Percentiles rank a stretch among this genome's conserved stretches.
Conservation (phyloP, 2,888 invertebrate genomes). For the Pseudococcus jackbeardsleyi region DNA sequence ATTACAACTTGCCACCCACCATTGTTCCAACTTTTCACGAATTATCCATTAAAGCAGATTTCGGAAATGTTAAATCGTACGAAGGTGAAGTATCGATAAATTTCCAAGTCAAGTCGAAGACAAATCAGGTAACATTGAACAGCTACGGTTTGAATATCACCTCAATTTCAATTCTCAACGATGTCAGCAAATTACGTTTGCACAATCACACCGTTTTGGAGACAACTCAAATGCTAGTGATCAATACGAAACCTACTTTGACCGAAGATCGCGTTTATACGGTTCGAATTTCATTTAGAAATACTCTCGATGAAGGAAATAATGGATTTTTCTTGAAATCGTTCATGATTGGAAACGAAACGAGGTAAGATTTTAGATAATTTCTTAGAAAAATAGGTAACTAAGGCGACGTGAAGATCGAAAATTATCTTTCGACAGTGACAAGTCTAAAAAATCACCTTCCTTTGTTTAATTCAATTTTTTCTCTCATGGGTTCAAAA, state of each 20-base stretch:
- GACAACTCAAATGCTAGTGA: constrained; percentile 7
- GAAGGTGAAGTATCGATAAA: constrained; percentile 43
- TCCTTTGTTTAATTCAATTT: no score
- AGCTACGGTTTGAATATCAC: constrained; percentile 20
- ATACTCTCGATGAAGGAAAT: background rate
- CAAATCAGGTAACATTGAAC: constrained; percentile 23
- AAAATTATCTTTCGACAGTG: no score
- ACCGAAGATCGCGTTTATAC: constrained; percentile 25
- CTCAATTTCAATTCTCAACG: constrained; percentile 27
- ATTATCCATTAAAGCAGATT: background rate
- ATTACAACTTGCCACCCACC: constrained; percentile 12
- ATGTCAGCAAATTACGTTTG: constrained; percentile 37
- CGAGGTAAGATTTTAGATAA: background rate
- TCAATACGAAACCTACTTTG: constrained; percentile 24
- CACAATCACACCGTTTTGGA: constrained; percentile 36
- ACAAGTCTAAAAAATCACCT: no score
- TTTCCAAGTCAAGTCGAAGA: constrained; percentile 24
- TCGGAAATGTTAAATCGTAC: background rate
- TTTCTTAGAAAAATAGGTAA: no score
- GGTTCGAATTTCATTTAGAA: constrained; percentile 15
- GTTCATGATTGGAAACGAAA: constrained; percentile 6
- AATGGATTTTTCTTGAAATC: background rate
- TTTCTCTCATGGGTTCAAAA: no score
- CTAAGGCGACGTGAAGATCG: no score
- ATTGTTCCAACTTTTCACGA: constrained; percentile 44